Evolutionary conservation across 2,113 vertebrate genomes (phyloP).

Genomic region (Callospermophilus lateralis): DNA sequence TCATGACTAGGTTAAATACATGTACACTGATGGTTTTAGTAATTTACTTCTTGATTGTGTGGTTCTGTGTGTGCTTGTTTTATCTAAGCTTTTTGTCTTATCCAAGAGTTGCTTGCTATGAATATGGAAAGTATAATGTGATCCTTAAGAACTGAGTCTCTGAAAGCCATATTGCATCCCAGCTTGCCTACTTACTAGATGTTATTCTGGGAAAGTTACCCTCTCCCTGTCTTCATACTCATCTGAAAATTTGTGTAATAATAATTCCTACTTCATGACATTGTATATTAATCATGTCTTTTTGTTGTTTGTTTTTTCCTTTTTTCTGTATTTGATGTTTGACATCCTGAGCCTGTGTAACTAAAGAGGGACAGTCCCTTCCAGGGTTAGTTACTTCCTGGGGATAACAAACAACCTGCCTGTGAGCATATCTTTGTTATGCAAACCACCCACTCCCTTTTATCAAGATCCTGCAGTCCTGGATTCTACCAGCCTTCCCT

Average conservation of each 20-base stretch:
- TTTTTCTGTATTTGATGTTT: neutral
- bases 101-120: neutral
- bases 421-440: neutral
- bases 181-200: neutral
- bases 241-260: neutral
- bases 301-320: neutral
- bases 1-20: neutral
- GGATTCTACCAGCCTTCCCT: neutral
- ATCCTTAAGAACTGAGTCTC: neutral
- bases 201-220: neutral
- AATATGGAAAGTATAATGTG: neutral
- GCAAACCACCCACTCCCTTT: neutral
- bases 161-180: neutral
- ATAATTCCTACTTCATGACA: neutral
- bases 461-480: neutral
- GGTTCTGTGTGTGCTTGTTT: neutral
- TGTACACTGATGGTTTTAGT: neutral
- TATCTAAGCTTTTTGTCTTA: neutral
- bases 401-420: neutral
- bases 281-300: neutral
- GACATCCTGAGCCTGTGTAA: neutral
- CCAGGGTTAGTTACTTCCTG: conserved; percentile 10
- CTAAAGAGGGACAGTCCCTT: neutral
- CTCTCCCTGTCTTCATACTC: neutral
- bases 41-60: neutral